phyloP scores from a whole-genome alignment of 1,140 invertebrate genomes.

The Drosophila pseudoananassae region DNA sequence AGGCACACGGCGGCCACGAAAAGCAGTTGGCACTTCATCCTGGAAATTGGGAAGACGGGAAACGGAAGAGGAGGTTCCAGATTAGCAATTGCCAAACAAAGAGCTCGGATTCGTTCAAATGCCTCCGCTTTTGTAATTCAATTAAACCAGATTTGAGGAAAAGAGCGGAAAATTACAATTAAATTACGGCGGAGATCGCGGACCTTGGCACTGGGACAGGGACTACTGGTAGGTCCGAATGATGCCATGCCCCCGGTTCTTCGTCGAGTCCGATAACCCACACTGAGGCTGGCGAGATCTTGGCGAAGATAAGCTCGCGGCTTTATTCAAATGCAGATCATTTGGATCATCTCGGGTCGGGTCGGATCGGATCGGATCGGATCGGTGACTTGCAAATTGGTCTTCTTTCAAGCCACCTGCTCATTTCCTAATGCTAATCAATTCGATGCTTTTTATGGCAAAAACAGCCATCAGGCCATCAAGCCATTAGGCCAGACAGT shows the following conservation, averaged over 20 bases:
- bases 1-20: slow-evolving; percentile 63
- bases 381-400: slow-evolving; percentile 31
- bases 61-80: background rate
- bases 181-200: slow-evolving; percentile 19
- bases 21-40: slow-evolving; percentile 70
- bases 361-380: background rate
- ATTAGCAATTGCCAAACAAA: background rate
- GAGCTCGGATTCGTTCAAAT: slow-evolving; percentile 3
- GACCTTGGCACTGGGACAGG: slow-evolving; percentile 10
- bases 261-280: slow-evolving; percentile 5
- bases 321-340: slow-evolving; percentile 10
- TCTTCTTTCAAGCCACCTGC: slow-evolving; percentile 10
- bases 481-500: background rate
- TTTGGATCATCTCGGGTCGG: background rate
- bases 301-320: background rate
- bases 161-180: slow-evolving; percentile 44
- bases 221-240: background rate
- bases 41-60: slow-evolving; percentile 1
- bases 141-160: slow-evolving; percentile 39
- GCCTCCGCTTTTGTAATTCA: slow-evolving; percentile 46
- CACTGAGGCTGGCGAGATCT: background rate
- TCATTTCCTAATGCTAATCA: slow-evolving; percentile 43
- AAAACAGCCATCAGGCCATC: background rate
- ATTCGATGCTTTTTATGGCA: slow-evolving; percentile 26
- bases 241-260: background rate